A percentile compares a stretch with the other conserved stretches of the same genome.
Conservation (phyloP, 2,113 vertebrate genomes). For the Myiagra hebetior region DNA sequence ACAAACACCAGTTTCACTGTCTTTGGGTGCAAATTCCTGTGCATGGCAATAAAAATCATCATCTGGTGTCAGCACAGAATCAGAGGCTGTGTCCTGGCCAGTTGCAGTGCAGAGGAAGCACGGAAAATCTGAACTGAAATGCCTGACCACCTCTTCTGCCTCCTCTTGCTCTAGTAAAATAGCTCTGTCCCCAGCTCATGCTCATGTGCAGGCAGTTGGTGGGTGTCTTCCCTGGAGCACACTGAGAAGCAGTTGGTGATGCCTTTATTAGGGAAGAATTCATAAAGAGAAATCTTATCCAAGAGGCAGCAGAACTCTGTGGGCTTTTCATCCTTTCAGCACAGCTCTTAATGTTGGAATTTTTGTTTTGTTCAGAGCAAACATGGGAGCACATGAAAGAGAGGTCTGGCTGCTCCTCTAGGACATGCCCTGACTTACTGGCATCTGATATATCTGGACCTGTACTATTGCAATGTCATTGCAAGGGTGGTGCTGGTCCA, state of each 20-base stretch:
- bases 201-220: not conserved
- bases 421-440: not conserved
- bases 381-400: not conserved
- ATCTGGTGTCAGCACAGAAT: not conserved
- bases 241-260: not conserved
- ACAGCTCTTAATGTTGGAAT: not conserved
- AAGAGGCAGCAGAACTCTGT: not conserved
- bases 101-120: not conserved
- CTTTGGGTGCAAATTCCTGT: not conserved
- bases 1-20: not conserved
- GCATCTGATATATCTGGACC: not conserved
- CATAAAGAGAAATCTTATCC: not conserved
- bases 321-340: not conserved
- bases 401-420: not conserved
- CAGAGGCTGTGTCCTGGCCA: not conserved
- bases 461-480: not conserved
- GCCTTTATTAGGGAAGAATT: not conserved
- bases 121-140: not conserved
- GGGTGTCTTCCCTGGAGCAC: not conserved
- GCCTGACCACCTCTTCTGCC: not conserved
- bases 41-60: not conserved
- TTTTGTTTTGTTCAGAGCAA: not conserved
- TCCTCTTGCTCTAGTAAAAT: not conserved
- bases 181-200: not conserved
- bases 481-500: not conserved